phyloP scores from a whole-genome alignment of 2,797 vertebrate species.

The Anguilla megastoma region DNA sequence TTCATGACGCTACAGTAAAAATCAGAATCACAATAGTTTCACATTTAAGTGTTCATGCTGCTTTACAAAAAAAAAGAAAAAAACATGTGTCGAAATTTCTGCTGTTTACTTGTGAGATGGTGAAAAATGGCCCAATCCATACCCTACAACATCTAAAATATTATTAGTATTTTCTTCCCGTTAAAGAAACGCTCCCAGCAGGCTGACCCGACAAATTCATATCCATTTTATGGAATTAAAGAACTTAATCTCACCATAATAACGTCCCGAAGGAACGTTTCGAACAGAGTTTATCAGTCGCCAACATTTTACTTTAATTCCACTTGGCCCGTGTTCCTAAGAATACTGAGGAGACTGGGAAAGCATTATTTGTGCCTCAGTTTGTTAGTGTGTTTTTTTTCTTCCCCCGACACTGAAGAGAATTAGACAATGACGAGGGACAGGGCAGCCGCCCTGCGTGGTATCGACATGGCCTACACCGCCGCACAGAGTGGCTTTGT shows the following conservation, averaged over 20 bases:
- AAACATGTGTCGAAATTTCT: constrained; percentile 46
- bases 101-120: constrained; percentile 53
- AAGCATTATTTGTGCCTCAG: constrained; percentile 73
- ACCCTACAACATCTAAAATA: constrained; percentile 55
- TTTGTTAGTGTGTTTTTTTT: constrained; percentile 74
- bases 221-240: constrained; percentile 67
- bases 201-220: constrained; percentile 70
- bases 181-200: constrained; percentile 66
- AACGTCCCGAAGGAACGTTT: constrained; percentile 65
- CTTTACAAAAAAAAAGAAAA: not conserved
- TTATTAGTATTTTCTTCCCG: constrained; percentile 66
- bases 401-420: constrained; percentile 62
- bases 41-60: not conserved
- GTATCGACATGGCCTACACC: constrained; percentile 79
- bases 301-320: constrained; percentile 73
- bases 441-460: constrained; percentile 62
- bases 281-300: constrained; percentile 66
- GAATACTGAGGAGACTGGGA: constrained; percentile 66
- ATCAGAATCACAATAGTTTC: not conserved
- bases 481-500: constrained; percentile 79
- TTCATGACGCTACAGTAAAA: not conserved
- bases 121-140: constrained; percentile 43
- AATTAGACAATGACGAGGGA: constrained; percentile 73
- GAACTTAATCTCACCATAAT: constrained; percentile 60
- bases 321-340: constrained; percentile 73